Percentiles rank a stretch among this genome's conserved stretches.
phyloP scores from a whole-genome alignment of 2,888 invertebrate genomes.

The Synanthedon andrenaeformis region DNA sequence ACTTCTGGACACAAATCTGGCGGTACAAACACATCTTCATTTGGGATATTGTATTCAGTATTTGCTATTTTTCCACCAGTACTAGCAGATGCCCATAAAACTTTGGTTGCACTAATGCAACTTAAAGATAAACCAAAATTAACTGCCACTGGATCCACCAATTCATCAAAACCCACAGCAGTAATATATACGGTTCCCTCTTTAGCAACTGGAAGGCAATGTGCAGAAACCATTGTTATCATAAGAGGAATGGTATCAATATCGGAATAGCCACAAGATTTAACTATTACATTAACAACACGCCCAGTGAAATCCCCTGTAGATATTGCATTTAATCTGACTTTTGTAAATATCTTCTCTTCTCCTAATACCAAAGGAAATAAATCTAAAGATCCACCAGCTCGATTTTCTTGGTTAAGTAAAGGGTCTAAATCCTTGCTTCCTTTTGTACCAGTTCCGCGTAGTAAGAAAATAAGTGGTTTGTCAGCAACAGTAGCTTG shows the following conservation, averaged over 20 bases:
- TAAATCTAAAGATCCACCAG: conserved; percentile 48
- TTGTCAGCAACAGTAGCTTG: conserved; percentile 28
- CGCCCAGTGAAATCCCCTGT: conserved; percentile 31
- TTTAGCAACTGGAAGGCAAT: conserved; percentile 42
- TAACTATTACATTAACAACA: conserved; percentile 25
- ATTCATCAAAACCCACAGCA: conserved; percentile 37
- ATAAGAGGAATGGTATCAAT: conserved; percentile 25
- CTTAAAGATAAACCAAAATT: conserved; percentile 47
- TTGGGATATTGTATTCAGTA: conserved; percentile 27
- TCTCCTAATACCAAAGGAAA: conserved; percentile 48
- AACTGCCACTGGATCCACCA: conserved; percentile 22
- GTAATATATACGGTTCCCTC: conserved; percentile 46
- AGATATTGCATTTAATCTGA: conserved; percentile 24
- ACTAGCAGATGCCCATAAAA: conserved; percentile 44
- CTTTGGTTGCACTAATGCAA: conserved; percentile 24
- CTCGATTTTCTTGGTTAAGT: conserved; percentile 37
- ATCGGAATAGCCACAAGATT: conserved; percentile 18
- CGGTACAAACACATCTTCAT: conserved; percentile 40
- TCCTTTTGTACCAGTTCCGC: conserved; percentile 26
- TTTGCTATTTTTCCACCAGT: conserved; percentile 32
- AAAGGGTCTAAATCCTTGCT: conserved; percentile 43
- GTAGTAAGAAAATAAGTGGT: conserved; percentile 46
- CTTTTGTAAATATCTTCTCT: conserved; percentile 24
- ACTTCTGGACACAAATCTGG: conserved; percentile 22
- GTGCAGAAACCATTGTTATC: conserved; percentile 47